Percentiles rank a stretch among this genome's conserved stretches.
Evolutionary conservation across 1,140 invertebrate species (phyloP).

Genomic region (Sinonovacula constricta): DNA sequence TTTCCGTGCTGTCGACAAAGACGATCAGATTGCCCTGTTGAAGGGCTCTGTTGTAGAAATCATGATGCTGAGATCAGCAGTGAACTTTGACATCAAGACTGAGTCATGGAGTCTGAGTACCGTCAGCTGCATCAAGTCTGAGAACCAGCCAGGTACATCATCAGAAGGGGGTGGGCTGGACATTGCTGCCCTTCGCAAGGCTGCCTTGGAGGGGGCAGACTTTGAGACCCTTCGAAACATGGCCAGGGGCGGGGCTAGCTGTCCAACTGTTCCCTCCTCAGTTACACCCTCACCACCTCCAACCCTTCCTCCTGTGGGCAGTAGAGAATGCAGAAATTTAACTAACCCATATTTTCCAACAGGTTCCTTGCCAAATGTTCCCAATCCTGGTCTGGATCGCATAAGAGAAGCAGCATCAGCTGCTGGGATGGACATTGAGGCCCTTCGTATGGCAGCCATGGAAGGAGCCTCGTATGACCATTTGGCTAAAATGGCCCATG

Average conservation of each 20-base stretch:
- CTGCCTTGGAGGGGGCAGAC: constrained; percentile 36
- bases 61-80: constrained; percentile 73
- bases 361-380: no score
- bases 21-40: constrained; percentile 73
- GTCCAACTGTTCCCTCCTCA: neutral
- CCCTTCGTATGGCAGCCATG: constrained; percentile 36
- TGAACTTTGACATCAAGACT: constrained; percentile 71
- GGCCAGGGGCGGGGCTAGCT: neutral
- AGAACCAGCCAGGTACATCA: neutral
- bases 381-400: constrained; percentile 15
- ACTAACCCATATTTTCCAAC: no score
- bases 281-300: neutral
- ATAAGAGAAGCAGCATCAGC: constrained; percentile 21
- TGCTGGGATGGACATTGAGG: constrained; percentile 33
- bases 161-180: constrained; percentile 24
- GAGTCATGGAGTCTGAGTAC: constrained; percentile 71
- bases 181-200: constrained; percentile 26
- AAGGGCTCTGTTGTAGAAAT: constrained; percentile 75
- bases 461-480: constrained; percentile 41
- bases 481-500: constrained; percentile 41
- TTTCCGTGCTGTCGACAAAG: constrained; percentile 69
- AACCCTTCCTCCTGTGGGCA: no score
- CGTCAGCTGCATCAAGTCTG: constrained; percentile 54
- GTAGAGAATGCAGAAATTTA: no score
- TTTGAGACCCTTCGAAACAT: constrained; percentile 30